These are phyloP conservation scores for Nomada ferruginata DNA, from an alignment of 2,888 invertebrate genomes.

Conservation along the genomic window DNA sequence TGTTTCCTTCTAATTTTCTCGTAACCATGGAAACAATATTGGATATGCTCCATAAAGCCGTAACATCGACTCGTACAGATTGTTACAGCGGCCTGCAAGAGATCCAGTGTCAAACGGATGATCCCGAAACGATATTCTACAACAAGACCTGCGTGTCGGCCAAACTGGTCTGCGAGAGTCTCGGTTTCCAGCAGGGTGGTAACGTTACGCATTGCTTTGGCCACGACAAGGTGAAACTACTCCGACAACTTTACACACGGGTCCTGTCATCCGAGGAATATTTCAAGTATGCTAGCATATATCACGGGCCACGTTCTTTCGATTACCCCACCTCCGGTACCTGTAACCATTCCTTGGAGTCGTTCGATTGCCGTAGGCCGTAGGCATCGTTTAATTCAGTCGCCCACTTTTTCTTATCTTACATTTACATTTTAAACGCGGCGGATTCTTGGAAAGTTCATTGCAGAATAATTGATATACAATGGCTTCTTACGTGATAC, in stretches of 20 bases:
- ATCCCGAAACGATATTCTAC: conserved; percentile 85
- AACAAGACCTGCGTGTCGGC: conserved; percentile 85
- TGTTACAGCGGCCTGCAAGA: conserved; percentile 89
- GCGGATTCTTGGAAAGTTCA: too few species aligned
- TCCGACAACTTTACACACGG: conserved; percentile 86
- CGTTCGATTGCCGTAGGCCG: too few species aligned
- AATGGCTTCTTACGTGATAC: too few species aligned
- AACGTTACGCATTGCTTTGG: conserved; percentile 85
- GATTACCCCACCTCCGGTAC: neutral
- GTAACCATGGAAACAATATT: conserved; percentile 48
- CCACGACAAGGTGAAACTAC: conserved; percentile 81
- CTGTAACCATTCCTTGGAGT: neutral
- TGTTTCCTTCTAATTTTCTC: conserved; percentile 46
- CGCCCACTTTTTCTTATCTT: too few species aligned
- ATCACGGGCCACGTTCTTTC: neutral
- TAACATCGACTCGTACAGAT: conserved; percentile 82
- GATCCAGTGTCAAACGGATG: conserved; percentile 84
- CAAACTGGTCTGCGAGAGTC: conserved; percentile 84
- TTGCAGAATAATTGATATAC: too few species aligned
- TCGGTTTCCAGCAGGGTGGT: conserved; percentile 81
- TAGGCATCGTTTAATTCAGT: neutral
- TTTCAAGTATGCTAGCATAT: conserved; percentile 86
- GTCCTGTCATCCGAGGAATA: conserved; percentile 88
- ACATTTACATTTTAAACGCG: too few species aligned
- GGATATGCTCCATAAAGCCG: conserved; percentile 21